Percentiles rank a stretch among this genome's conserved stretches.
Evolutionary conservation across 2,888 invertebrate genomes (phyloP).

Genomic region (Troides oblongomaculatus): DNA sequence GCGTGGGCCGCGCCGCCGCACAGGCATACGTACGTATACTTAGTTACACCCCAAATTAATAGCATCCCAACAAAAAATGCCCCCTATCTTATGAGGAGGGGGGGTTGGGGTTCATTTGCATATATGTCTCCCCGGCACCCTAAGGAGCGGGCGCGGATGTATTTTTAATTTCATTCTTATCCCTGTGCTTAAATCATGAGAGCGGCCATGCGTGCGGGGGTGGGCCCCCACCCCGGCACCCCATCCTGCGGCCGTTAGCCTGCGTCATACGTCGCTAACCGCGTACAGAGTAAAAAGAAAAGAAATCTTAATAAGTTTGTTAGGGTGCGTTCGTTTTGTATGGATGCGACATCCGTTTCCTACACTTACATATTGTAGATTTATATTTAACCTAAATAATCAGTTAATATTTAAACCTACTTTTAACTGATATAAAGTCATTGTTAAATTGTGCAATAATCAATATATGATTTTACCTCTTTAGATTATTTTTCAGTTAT

Average conservation of each 20-base stretch:
- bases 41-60: constrained; percentile 80
- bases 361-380: not conserved
- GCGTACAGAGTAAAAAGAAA: constrained; percentile 79
- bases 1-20: constrained; percentile 49
- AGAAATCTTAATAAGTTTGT: constrained; percentile 81
- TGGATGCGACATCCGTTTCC: constrained; percentile 47
- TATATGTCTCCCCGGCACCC: constrained; percentile 79
- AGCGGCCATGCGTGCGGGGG: constrained; percentile 79
- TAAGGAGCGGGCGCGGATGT: constrained; percentile 76
- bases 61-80: constrained; percentile 78
- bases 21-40: constrained; percentile 52
- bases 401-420: no score
- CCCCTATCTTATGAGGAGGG: constrained; percentile 72
- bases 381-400: not conserved
- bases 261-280: constrained; percentile 81
- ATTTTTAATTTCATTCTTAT: constrained; percentile 81
- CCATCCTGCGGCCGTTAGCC: constrained; percentile 63
- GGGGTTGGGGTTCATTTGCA: constrained; percentile 74
- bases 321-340: constrained; percentile 61
- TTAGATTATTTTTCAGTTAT: no score
- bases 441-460: no score
- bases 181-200: constrained; percentile 80
- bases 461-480: no score
- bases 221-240: constrained; percentile 38
- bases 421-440: no score